Base-by-base conservation (phyloP, 2,113 vertebrate genomes). In the Promerops cafer region DNA sequence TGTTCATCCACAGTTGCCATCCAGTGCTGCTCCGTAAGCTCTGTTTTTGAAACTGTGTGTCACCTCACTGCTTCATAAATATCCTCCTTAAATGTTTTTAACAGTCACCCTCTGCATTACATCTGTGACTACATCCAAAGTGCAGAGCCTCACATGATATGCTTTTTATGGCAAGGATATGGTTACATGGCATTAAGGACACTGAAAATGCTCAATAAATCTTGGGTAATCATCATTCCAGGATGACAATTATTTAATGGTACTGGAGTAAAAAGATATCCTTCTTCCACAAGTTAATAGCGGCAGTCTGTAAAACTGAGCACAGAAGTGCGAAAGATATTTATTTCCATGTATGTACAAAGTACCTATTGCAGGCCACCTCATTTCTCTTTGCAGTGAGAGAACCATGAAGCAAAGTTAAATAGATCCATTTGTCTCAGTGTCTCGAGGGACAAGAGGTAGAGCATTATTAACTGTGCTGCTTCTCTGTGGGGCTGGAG, bases 151-250 rank as follows among this genome's bases (percentile, higher is more conserved):
- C 40, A 75, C 57, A 77, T 3, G n/a, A 89, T 3, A 23, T 3
- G 26, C 54, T 84, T 88, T 85, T 75, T 47, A 82, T 44, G 49
- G 47, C 80, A 81, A 74, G 75, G 64, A 63, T 89, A 86, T 0
- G 2, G 71, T 72, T 93, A 77, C 45, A 80, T 1, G 6, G 76
- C 60, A 74, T 52, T 94, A 86, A 89, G 80, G 88, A 83, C 90
- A 80, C 63, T 50, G 71, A 90, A 87, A 93, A 77, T 74, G 56
- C 68, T 87, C 68, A 72, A 70, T 92, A 86, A 90, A 83, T 92
- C 45, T 21, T 50, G 44, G 54, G 42, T 66, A 81, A 87, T 83
- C 61, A 56, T 68, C 80, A 76, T 76, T 79, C 61, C 57, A 35
- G 69, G 49, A 64, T 72, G 61, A 79, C 81, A 84, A 82, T 30